Base-by-base conservation (phyloP, 1,140 invertebrate genomes). In the Bombus pyrosoma region DNA sequence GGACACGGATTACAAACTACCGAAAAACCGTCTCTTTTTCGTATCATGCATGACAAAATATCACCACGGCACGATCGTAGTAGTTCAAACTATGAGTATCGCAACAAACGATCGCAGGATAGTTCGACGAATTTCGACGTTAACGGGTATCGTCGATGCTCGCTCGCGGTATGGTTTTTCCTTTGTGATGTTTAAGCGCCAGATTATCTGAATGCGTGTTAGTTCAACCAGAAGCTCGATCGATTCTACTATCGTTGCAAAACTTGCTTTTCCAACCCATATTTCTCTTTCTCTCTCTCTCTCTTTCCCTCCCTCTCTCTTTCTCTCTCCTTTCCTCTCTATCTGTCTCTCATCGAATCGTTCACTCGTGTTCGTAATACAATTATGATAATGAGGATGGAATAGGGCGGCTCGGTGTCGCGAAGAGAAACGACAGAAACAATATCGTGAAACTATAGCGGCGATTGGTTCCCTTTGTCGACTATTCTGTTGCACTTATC, bases 191-290 rank as follows among this genome's bases (percentile, higher is more conserved):
- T 83, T 77, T 59, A 77, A 47, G 34, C 47, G 62, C 0, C n/a
- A 57, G 62, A 77, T 77, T 77, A 83, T 77, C 62, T 18, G 4
- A 22, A 1, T 28, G 25, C 18, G 53, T 77, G 68, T 84, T 72
- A 32, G 47, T 53, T 79, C 75, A 79, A 75, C 28, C 34, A 22
- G n/a, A 9, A 13, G 22, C 43, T 62, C 64, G 53, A 84, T 69
- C 59, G 75, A 77, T 83, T 57, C 41, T 18, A 39, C 9, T 12
- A 28, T 22, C 39, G 80, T 10, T 28, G n/a, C 34, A 15, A 18
- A 59, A 37, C 28, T 76, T 76, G n/a, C 74, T 15, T 28, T n/a
- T 18, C 22, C 12, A n/a, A 76, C 34, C 53, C 28, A 41, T 41
- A 37, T 62, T 77, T 41, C 10, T 32, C 2, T 76, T 3, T 15